Evolutionary conservation across 2,888 invertebrate genomes (phyloP).

Genomic region (Xylota sylvarum): DNA sequence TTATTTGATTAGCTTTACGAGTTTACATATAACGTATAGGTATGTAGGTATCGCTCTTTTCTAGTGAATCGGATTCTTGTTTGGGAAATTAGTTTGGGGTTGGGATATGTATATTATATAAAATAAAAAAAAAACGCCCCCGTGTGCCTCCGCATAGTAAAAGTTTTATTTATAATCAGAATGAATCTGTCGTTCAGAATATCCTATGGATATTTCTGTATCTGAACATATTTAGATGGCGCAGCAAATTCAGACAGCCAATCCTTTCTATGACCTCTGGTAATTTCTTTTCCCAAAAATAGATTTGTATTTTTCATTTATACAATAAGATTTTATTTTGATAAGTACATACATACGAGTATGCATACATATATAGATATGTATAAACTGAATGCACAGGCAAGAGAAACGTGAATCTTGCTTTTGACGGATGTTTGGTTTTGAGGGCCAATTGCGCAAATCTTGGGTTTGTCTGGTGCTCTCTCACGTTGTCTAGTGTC

Average conservation of each 20-base stretch:
- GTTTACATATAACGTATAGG: too few species aligned
- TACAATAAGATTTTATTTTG: background rate
- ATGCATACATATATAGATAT: too few species aligned
- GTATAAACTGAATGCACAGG: slow-evolving; percentile 13
- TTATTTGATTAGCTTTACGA: background rate
- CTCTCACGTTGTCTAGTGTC: slow-evolving; percentile 34
- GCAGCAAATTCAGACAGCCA: slow-evolving; percentile 40
- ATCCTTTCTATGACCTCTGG: slow-evolving; percentile 58
- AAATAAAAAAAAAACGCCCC: slow-evolving; percentile 37
- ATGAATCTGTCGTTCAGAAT: background rate
- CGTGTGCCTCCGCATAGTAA: slow-evolving; percentile 21
- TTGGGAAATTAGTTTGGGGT: slow-evolving; percentile 16
- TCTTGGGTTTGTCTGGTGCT: slow-evolving; percentile 32
- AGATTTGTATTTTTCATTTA: slow-evolving; percentile 7
- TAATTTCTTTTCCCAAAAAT: slow-evolving; percentile 53
- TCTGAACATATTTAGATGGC: slow-evolving; percentile 19
- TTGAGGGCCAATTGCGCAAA: slow-evolving; percentile 47
- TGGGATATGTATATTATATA: background rate
- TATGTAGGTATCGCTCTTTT: slow-evolving; percentile 3
- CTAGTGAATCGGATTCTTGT: slow-evolving; percentile 25
- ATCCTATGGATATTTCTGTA: slow-evolving; percentile 27
- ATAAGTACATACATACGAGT: too few species aligned
- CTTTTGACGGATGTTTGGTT: slow-evolving; percentile 54
- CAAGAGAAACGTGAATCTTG: slow-evolving; percentile 39
- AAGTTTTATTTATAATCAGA: slow-evolving; percentile 48